Evolutionary conservation across 2,113 vertebrate genomes (phyloP).

Genomic region (Macquaria australasica): DNA sequence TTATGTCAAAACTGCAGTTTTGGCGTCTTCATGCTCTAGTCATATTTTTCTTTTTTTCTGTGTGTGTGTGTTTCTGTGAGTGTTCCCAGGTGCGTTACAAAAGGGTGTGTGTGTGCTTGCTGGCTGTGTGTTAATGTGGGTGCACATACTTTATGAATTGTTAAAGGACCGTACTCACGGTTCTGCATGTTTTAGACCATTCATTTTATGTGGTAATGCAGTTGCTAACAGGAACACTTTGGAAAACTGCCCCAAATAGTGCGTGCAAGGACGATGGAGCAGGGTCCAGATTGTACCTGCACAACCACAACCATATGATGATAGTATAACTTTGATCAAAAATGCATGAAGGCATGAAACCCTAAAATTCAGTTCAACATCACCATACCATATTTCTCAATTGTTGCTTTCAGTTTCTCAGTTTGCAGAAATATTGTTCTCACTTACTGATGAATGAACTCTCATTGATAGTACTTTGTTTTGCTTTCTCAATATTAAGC

Average conservation of each 20-base stretch:
- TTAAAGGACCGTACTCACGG: not conserved
- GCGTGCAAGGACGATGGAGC: not conserved
- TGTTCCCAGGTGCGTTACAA: not conserved
- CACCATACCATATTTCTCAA: not conserved
- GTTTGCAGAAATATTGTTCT: not conserved
- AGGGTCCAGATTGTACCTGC: not conserved
- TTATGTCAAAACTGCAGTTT: not conserved
- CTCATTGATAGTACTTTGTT: not conserved
- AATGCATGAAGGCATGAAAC: not conserved
- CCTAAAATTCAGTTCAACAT: not conserved
- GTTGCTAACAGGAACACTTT: not conserved
- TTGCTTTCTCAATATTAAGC: not conserved
- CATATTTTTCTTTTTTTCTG: not conserved
- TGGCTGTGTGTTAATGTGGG: not conserved
- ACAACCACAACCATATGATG: not conserved
- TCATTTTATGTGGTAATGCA: not conserved
- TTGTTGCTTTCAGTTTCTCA: not conserved
- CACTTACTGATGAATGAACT: not conserved
- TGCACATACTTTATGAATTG: not conserved
- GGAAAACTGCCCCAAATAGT: not conserved
- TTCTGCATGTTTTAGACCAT: conserved; percentile 1
- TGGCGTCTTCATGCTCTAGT: not conserved
- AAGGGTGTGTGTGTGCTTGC: not conserved
- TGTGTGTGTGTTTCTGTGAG: no score
- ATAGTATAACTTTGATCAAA: not conserved